These are phyloP conservation scores for Eledona agricola DNA, from an alignment of 2,888 invertebrate genomes.

Conservation along the genomic window DNA sequence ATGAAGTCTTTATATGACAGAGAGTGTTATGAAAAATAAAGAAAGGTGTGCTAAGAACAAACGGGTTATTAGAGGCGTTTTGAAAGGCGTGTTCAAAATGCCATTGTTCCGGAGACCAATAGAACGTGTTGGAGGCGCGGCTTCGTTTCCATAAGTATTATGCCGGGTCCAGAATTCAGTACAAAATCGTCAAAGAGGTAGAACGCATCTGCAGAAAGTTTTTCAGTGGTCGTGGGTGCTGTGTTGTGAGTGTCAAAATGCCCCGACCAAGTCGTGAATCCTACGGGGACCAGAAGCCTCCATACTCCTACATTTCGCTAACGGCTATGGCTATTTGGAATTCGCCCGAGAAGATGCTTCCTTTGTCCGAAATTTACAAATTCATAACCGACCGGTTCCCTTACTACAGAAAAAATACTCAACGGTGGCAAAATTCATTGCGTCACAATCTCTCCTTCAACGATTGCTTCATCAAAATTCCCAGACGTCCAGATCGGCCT, in stretches of 20 bases:
- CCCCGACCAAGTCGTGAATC: slow-evolving; percentile 96
- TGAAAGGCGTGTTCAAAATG: slow-evolving; percentile 26
- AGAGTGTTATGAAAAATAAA: slow-evolving; percentile 31
- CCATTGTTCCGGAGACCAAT: slow-evolving; percentile 35
- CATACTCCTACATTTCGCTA: slow-evolving; percentile 97
- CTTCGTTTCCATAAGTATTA: slow-evolving; percentile 33
- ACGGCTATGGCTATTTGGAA: slow-evolving; percentile 99
- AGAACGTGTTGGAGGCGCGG: slow-evolving; percentile 14
- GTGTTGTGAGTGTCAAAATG: slow-evolving; percentile 66
- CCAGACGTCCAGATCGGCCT: slow-evolving; percentile 78
- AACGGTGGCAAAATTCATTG: slow-evolving; percentile 78
- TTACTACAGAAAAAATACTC: slow-evolving; percentile 84
- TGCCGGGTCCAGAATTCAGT: slow-evolving; percentile 25
- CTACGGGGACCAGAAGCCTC: slow-evolving; percentile 98
- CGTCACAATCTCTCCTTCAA: slow-evolving; percentile 83
- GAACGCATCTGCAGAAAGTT: slow-evolving; percentile 27
- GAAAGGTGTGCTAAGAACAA: slow-evolving; percentile 34
- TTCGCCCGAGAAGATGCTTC: slow-evolving; percentile 95
- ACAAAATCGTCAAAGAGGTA: slow-evolving; percentile 34
- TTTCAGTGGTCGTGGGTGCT: slow-evolving; percentile 28
- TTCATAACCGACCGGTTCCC: slow-evolving; percentile 93
- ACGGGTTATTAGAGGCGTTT: slow-evolving; percentile 28
- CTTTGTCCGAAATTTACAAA: slow-evolving; percentile 87
- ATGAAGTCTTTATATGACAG: slow-evolving; percentile 34
- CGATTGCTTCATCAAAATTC: slow-evolving; percentile 87